Conservation (phyloP, 2,113 vertebrate genomes). For the Prunella himalayana region DNA sequence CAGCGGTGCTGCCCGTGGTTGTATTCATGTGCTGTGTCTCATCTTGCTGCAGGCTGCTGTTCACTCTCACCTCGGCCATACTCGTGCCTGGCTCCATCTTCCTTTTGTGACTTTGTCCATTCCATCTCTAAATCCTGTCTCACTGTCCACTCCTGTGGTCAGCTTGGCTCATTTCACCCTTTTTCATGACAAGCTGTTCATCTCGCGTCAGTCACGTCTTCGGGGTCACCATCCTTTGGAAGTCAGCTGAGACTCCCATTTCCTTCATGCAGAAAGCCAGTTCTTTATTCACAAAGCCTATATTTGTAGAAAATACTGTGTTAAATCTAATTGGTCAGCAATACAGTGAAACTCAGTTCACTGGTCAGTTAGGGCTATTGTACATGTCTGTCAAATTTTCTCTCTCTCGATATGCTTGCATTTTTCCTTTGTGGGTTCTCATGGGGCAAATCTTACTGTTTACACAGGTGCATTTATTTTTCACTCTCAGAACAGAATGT, state of each 20-base stretch:
- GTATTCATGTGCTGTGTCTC: fast-evolving
- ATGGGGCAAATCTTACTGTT: not conserved
- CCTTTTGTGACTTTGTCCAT: not conserved
- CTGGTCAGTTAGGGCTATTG: not conserved
- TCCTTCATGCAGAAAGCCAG: not conserved
- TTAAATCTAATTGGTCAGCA: not conserved
- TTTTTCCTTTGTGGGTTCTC: not conserved
- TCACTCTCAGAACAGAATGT: not conserved
- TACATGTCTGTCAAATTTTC: too few species aligned
- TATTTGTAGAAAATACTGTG: too few species aligned
- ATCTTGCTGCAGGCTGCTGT: too few species aligned
- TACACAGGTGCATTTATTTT: not conserved
- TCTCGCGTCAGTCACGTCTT: fast-evolving
- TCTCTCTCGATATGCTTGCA: not conserved
- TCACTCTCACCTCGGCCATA: fast-evolving
- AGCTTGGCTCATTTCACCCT: not conserved
- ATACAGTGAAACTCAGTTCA: not conserved
- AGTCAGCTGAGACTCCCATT: not conserved
- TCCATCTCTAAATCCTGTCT: not conserved
- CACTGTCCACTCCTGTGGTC: fast-evolving
- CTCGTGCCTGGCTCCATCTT: fast-evolving
- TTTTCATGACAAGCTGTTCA: fast-evolving
- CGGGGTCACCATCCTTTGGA: too few species aligned
- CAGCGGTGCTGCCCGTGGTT: fast-evolving
- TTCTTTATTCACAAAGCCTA: not conserved